These are phyloP conservation scores for Atherix ibis DNA, from an alignment of 2,888 invertebrate species.

Conservation along the genomic window DNA sequence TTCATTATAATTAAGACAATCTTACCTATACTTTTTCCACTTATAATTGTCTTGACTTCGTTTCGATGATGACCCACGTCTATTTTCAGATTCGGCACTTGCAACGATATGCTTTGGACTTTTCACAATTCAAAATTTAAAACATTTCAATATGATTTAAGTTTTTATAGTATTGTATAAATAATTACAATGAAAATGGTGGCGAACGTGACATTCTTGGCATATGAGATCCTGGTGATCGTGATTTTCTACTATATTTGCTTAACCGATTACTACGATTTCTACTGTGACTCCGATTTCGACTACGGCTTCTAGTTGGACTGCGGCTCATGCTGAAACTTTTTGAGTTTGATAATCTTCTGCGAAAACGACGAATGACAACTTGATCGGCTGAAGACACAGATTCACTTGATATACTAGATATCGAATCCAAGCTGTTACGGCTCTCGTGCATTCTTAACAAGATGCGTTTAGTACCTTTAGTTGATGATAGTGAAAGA, in stretches of 20 bases:
- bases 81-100: no score
- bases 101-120: no score
- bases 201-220: conserved; percentile 16
- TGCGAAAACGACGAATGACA: no score
- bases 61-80: background rate
- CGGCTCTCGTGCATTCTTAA: no score
- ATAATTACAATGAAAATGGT: conserved; percentile 14
- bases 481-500: no score
- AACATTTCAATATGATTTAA: no score
- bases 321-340: no score
- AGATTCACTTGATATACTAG: conserved; percentile 24
- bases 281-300: conserved; percentile 6
- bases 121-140: no score
- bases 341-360: no score
- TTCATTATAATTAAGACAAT: background rate
- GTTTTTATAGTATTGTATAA: no score
- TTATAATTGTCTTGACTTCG: conserved; percentile 35
- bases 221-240: conserved; percentile 18
- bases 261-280: conserved; percentile 1
- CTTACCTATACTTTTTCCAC: conserved; percentile 35
- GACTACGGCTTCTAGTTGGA: conserved; percentile 1
- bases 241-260: conserved; percentile 13
- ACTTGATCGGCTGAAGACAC: no score
- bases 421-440: conserved; percentile 16
- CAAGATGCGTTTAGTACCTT: no score